Percentiles rank a stretch among this genome's conserved stretches.
Evolutionary conservation across 1,140 invertebrate genomes (phyloP).

Genomic region (Drosophila tropicalis): DNA sequence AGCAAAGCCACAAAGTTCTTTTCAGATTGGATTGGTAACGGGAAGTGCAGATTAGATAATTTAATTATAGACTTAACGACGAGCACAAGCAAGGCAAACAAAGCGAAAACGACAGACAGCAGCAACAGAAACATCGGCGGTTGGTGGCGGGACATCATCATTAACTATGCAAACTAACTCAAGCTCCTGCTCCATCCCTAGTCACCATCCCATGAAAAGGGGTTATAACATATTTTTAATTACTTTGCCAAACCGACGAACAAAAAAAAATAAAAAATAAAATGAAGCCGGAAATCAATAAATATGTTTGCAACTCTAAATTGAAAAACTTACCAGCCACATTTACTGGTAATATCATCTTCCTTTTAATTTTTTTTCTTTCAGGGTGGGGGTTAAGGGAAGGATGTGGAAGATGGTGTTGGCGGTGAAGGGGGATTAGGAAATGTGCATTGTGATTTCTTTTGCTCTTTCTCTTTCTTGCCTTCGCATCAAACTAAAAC

Average conservation of each 20-base stretch:
- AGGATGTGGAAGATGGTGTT: neutral
- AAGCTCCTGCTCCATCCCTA: neutral
- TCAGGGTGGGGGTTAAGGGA: neutral
- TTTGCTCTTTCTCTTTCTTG: slow-evolving; percentile 24
- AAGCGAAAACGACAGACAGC: neutral
- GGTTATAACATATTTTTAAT: slow-evolving; percentile 58
- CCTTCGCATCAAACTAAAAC: slow-evolving; percentile 58
- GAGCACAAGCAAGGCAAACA: slow-evolving; percentile 18
- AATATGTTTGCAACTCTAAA: slow-evolving; percentile 69
- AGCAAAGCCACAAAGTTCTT: slow-evolving; percentile 24
- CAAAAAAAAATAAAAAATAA: no score
- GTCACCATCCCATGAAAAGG: neutral
- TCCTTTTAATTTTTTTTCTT: slow-evolving; percentile 26
- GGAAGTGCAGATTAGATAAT: slow-evolving; percentile 57
- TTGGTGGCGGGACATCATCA: neutral
- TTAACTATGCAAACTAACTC: slow-evolving; percentile 30
- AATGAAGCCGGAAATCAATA: slow-evolving; percentile 67
- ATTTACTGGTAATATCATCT: slow-evolving; percentile 57
- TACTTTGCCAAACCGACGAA: slow-evolving; percentile 27
- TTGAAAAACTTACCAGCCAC: slow-evolving; percentile 60
- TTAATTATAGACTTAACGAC: slow-evolving; percentile 44
- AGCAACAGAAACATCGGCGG: no score
- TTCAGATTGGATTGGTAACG: slow-evolving; percentile 26
- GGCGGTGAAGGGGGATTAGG: slow-evolving; percentile 21
- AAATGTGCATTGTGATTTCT: slow-evolving; percentile 73